These are phyloP conservation scores for Danio kyathit DNA, from an alignment of 2,797 vertebrate genomes.

Conservation along the genomic window DNA sequence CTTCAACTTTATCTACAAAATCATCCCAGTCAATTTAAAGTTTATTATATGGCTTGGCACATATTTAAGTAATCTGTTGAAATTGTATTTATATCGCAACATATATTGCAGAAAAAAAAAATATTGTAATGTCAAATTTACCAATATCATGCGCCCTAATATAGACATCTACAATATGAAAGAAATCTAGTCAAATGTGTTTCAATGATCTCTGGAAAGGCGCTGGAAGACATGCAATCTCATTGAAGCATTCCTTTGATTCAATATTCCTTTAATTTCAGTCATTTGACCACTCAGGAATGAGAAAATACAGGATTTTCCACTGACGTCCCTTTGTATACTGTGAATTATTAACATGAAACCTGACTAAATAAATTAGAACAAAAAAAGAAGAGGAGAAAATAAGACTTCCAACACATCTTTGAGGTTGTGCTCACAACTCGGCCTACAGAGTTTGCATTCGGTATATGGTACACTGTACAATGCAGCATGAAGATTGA, in stretches of 20 bases:
- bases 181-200: too few relatives aligned
- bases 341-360: slow-evolving; percentile 19
- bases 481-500: slow-evolving; percentile 36
- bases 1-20: too few relatives aligned
- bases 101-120: too few relatives aligned
- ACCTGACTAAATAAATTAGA: slow-evolving; percentile 40
- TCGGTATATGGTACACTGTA: slow-evolving; percentile 39
- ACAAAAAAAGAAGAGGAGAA: slow-evolving; percentile 28
- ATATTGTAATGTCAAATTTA: too few relatives aligned
- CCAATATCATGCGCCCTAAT: too few relatives aligned
- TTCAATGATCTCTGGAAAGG: too few relatives aligned
- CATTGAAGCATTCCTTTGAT: slow-evolving; percentile 8
- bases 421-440: slow-evolving; percentile 32
- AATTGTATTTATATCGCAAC: too few relatives aligned
- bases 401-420: slow-evolving; percentile 22
- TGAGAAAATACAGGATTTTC: slow-evolving; percentile 46
- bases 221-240: not conserved
- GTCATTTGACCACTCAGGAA: slow-evolving; percentile 42
- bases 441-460: slow-evolving; percentile 26
- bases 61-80: too few relatives aligned
- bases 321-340: slow-evolving; percentile 11
- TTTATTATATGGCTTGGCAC: too few relatives aligned
- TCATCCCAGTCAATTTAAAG: too few relatives aligned
- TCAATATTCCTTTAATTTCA: slow-evolving; percentile 47
- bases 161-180: too few relatives aligned